Evolutionary conservation across 2,888 invertebrate species (phyloP).

Genomic region (Agrochola lychnidis): DNA sequence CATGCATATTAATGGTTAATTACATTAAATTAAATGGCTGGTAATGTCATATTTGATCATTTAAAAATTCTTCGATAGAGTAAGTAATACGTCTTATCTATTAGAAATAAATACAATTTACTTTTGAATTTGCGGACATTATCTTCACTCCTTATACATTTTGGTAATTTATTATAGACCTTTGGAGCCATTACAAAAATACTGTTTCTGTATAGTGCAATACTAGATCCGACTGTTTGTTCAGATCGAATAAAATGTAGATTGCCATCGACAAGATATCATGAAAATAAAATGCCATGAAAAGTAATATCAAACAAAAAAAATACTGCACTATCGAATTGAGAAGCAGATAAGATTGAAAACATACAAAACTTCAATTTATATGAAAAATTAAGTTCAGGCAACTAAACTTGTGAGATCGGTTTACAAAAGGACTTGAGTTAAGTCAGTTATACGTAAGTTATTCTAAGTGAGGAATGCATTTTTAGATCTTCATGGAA

Average conservation of each 20-base stretch:
- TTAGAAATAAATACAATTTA: no score
- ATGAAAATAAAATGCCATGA: neutral
- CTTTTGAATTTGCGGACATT: no score
- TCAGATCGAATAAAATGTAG: neutral
- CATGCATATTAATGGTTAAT: no score
- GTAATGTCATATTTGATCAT: no score
- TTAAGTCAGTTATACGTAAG: neutral
- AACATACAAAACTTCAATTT: conserved; percentile 6
- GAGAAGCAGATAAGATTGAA: neutral
- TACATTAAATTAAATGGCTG: no score
- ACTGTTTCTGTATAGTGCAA: no score
- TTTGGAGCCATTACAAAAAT: no score
- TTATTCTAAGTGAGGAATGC: neutral
- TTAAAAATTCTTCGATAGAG: no score
- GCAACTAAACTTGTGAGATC: neutral
- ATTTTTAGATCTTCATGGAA: neutral
- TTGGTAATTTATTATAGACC: no score
- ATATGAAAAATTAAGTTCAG: neutral
- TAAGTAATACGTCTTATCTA: no score
- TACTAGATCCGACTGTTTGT: no score
- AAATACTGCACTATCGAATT: neutral
- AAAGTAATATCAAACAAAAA: neutral
- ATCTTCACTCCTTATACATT: no score
- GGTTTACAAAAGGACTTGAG: neutral
- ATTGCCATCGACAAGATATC: neutral